These are phyloP conservation scores for Mormyrus iriodes DNA, from an alignment of 2,113 vertebrate species.

Conservation along the genomic window DNA sequence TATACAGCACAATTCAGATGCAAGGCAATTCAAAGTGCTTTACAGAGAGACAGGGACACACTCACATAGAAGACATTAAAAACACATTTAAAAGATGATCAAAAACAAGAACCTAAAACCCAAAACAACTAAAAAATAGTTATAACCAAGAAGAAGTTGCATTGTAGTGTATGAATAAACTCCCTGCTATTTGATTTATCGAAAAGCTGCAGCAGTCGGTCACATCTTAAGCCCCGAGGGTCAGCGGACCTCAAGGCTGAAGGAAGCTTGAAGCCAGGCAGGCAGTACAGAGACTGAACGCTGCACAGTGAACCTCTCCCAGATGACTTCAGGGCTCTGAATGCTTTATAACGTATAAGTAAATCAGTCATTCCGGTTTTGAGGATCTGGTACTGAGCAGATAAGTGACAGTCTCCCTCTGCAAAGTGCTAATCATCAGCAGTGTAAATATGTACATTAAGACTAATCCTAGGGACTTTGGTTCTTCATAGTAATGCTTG, in stretches of 20 bases:
- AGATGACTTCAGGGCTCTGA: not conserved
- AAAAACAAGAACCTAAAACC: not conserved
- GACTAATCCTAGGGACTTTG: not conserved
- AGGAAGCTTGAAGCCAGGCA: not conserved
- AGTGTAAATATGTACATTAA: not conserved
- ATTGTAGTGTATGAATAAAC: not conserved
- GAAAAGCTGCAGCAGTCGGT: not conserved
- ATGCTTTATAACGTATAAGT: not conserved
- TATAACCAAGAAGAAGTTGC: not conserved
- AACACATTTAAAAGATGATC: not conserved
- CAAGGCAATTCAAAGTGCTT: not conserved
- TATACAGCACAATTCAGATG: not conserved
- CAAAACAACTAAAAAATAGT: not conserved
- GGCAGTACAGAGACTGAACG: not conserved
- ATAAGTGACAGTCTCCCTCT: not conserved
- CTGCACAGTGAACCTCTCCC: not conserved
- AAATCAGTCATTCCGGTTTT: not conserved
- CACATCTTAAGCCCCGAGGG: not conserved
- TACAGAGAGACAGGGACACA: not conserved
- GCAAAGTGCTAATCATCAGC: not conserved
- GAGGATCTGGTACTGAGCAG: not conserved
- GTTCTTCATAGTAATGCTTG: not conserved
- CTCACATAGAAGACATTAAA: not conserved
- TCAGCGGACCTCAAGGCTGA: not conserved
- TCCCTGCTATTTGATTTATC: not conserved